Evolutionary conservation across 2,888 invertebrate species (phyloP).

Genomic region (Lymantria dispar): DNA sequence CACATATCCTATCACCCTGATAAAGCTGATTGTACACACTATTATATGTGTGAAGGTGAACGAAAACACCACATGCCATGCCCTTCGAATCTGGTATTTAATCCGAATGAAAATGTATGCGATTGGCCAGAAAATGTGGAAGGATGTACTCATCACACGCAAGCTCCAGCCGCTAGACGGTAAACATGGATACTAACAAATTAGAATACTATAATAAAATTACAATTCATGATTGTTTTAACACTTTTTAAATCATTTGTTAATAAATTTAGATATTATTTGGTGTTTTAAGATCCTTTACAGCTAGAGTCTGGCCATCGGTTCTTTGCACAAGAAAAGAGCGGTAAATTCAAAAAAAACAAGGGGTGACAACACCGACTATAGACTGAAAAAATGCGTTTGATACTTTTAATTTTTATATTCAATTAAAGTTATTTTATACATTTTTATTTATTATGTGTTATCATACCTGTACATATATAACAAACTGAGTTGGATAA

Average conservation of each 20-base stretch:
- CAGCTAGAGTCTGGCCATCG: too few relatives aligned
- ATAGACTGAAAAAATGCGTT: too few relatives aligned
- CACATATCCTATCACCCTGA: slow-evolving; percentile 96
- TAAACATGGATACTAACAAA: slow-evolving; percentile 38
- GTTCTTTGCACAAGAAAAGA: too few relatives aligned
- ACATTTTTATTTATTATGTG: too few relatives aligned
- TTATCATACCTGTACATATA: too few relatives aligned
- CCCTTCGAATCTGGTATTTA: slow-evolving; percentile 95
- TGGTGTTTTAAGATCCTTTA: slow-evolving; percentile 26
- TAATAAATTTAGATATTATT: slow-evolving; percentile 32
- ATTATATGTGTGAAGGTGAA: slow-evolving; percentile 98
- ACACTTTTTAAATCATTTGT: slow-evolving; percentile 24
- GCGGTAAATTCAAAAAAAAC: too few relatives aligned
- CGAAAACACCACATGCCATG: slow-evolving; percentile 98
- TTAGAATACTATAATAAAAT: slow-evolving; percentile 20
- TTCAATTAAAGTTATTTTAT: too few relatives aligned
- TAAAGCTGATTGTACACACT: slow-evolving; percentile 95
- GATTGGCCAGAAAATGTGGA: slow-evolving; percentile 98
- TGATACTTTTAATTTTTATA: too few relatives aligned
- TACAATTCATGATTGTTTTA: slow-evolving; percentile 34
- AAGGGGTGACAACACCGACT: too few relatives aligned
- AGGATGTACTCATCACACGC: slow-evolving; percentile 85
- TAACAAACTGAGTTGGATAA: too few relatives aligned
- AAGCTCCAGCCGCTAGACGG: slow-evolving; percentile 73
- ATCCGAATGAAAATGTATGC: slow-evolving; percentile 95